phyloP scores from a whole-genome alignment of 2,113 vertebrate genomes.

The Mus musculus region GRCm39 chr11:61806501-61807000 shows the following conservation, averaged over 20 bases:
- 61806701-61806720: conserved; percentile 18
- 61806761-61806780: neutral
- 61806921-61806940: conserved; percentile 99
- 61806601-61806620: conserved; percentile 58
- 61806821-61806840: neutral
- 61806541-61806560: neutral
- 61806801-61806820: neutral
- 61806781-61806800: neutral
- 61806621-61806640: conserved; percentile 50
- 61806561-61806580: neutral
- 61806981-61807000: conserved; percentile 99
- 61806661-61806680: neutral
- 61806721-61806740: conserved; percentile 36
- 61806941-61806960: conserved; percentile 97
- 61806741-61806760: neutral
- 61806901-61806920: conserved; percentile 94
- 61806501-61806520: conserved; percentile 16
- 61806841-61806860: neutral
- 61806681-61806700: neutral
- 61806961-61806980: conserved; percentile 96
- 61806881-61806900: conserved; percentile 34
- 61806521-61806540: conserved; percentile 40
- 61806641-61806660: conserved; percentile 9
- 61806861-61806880: neutral
- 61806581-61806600: conserved; percentile 10